Evolutionary conservation across 1,140 invertebrate genomes (phyloP).

Genomic region (Formica selysi): DNA sequence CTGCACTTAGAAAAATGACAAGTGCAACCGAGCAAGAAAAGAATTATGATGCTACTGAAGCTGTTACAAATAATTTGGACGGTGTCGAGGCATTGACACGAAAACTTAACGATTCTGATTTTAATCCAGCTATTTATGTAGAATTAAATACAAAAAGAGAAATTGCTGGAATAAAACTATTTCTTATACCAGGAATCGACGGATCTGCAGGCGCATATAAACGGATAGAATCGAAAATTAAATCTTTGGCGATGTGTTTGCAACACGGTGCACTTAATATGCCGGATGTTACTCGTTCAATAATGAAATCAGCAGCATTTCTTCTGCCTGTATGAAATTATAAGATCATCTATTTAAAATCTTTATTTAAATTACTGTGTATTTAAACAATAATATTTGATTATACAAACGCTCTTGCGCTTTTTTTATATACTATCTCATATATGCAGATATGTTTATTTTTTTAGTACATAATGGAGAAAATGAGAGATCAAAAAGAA

Average conservation of each 20-base stretch:
- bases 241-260: too few species aligned
- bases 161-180: too few species aligned
- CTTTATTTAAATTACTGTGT: too few species aligned
- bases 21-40: constrained; percentile 65
- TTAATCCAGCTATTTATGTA: too few species aligned
- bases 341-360: too few species aligned
- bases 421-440: too few species aligned
- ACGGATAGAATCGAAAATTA: too few species aligned
- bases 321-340: constrained; percentile 56
- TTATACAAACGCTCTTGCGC: background rate
- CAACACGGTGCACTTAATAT: too few species aligned
- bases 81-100: constrained; percentile 81
- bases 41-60: background rate
- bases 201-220: too few species aligned
- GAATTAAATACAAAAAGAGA: too few species aligned
- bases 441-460: background rate
- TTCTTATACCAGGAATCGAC: too few species aligned
- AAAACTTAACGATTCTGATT: constrained; percentile 65
- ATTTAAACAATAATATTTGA: background rate
- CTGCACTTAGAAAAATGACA: constrained; percentile 87
- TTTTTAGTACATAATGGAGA: background rate
- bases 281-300: too few species aligned
- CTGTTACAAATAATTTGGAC: constrained; percentile 38
- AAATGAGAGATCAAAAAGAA: background rate
- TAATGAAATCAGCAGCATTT: constrained; percentile 41